phyloP scores from a whole-genome alignment of 2,888 invertebrate genomes.

The Heliconius sara region DNA sequence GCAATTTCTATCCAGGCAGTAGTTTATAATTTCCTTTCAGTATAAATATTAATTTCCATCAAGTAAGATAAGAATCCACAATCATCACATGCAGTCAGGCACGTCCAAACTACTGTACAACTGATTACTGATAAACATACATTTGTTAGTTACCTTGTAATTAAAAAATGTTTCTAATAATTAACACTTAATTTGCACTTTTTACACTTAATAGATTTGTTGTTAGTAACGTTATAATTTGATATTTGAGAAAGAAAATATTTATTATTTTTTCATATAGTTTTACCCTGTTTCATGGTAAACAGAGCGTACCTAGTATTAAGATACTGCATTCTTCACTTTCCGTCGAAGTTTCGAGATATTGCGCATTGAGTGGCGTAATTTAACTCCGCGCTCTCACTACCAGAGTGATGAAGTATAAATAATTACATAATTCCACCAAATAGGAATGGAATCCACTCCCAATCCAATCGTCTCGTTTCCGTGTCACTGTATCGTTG shows the following conservation, averaged over 20 bases:
- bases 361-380: not conserved
- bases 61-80: not conserved
- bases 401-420: too few relatives aligned
- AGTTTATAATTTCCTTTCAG: not conserved
- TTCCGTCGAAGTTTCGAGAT: not conserved
- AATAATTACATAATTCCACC: too few relatives aligned
- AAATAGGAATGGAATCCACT: too few relatives aligned
- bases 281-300: too few relatives aligned
- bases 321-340: not conserved
- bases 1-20: too few relatives aligned
- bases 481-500: too few relatives aligned
- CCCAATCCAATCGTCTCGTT: too few relatives aligned
- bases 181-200: not conserved
- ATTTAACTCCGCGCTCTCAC: not conserved
- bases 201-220: not conserved
- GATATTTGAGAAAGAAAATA: too few relatives aligned
- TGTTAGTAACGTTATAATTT: not conserved
- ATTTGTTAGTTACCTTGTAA: conserved; percentile 3
- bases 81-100: not conserved
- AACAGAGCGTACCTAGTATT: not conserved
- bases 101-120: not conserved
- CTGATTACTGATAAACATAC: not conserved
- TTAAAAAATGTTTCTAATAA: conserved; percentile 3
- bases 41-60: not conserved
- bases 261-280: too few relatives aligned